Base-by-base conservation (phyloP, 2,113 vertebrate species). In the Ancistrus triradiatus region DNA sequence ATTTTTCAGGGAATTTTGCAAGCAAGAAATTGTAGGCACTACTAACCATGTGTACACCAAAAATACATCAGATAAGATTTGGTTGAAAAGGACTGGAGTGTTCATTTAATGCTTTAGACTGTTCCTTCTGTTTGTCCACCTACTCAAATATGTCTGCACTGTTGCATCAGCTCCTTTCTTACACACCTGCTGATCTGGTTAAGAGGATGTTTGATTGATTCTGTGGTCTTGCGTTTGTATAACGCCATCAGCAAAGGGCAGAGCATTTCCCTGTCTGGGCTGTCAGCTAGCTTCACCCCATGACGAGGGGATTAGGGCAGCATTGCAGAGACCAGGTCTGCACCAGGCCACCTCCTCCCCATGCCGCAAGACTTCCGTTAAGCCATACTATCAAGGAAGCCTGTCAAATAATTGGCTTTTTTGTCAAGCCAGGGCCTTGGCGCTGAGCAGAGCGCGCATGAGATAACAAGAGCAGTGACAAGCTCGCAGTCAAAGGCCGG, bases 381-480 rank as follows among this genome's bases (percentile, higher is more conserved):
- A 89, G 81, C 83, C 77, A 70, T 78, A 75, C 86, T 88, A 85
- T 88, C 83, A 82, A 87, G 83, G 78, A 81, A 81, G 79, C 78
- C 80, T 82, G 83, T 86, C 83, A 80, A 81, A 86, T 88, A 85
- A 88, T 86, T 86, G 86, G 76, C 68, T 66, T 72, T 63, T 77
- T 73, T 82, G 74, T 14, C 35, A 40, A 63, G 74, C 44, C 37
- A 74, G 74, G 81, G 74, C 78, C 60, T 82, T 63, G 53, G 53
- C 73, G 40, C 70, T 74, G 78, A 82, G 76, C 78, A 35, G 74
- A 70, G 77, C 82, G 77, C 80, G 74, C 74, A 70, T 65, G 77
- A 84, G 88, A 88, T 90, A 87, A 88, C 88, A 85, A 82, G 83
- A 83, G 73, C 83, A 55, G 82, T 81, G 84, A 88, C 86, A 86